Evolutionary conservation across 2,797 vertebrate species (phyloP).

Genomic region (Staurois parvus): DNA sequence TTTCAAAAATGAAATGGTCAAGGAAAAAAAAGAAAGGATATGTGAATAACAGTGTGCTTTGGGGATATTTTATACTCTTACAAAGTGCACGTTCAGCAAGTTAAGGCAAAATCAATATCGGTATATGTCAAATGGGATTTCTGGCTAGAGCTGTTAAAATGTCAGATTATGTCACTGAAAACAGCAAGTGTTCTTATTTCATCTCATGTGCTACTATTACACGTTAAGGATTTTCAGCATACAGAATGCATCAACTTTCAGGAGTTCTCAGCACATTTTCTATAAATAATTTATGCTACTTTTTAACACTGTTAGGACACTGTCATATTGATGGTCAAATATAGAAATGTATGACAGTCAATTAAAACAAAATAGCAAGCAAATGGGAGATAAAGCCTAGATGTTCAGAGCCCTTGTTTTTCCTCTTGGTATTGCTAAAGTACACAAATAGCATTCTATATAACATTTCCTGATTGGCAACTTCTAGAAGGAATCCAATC

Average conservation of each 20-base stretch:
- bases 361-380: no score
- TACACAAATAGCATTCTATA: no score
- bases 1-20: background rate
- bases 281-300: background rate
- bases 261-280: background rate
- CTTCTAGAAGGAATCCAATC: no score
- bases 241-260: background rate
- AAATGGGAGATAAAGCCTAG: no score
- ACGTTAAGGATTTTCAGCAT: background rate
- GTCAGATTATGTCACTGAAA: conserved; percentile 21
- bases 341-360: no score
- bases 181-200: background rate
- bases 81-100: conserved; percentile 24
- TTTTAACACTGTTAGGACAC: background rate
- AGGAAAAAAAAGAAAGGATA: background rate
- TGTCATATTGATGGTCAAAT: background rate
- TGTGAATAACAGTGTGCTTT: background rate
- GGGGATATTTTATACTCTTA: conserved; percentile 8
- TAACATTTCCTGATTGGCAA: no score
- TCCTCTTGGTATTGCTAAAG: no score
- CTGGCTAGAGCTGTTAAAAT: conserved; percentile 14
- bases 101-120: conserved; percentile 16
- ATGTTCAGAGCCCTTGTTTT: no score
- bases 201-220: background rate
- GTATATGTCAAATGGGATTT: conserved; percentile 20